phyloP scores from a whole-genome alignment of 2,797 vertebrate species.

The Atherinosoma microstoma region DNA sequence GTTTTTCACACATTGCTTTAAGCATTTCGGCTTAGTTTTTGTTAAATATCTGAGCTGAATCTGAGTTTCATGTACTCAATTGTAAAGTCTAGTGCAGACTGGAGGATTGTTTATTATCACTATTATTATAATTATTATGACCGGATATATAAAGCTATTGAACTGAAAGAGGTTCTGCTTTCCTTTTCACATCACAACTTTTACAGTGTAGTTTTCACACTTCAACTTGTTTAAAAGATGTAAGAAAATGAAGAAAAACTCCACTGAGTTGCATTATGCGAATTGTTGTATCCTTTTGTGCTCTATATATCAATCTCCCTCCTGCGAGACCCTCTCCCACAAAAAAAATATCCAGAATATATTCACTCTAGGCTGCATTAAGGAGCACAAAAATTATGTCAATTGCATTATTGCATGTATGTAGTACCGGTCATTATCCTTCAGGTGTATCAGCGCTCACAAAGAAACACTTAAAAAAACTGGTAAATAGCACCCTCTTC shows the following conservation, averaged over 20 bases:
- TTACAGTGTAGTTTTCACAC: background rate
- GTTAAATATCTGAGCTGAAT: background rate
- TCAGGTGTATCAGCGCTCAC: background rate
- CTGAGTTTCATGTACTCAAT: background rate
- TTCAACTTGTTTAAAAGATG: background rate
- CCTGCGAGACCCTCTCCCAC: too few relatives aligned
- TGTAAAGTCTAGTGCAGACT: background rate
- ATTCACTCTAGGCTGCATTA: too few relatives aligned
- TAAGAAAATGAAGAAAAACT: background rate
- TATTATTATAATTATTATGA: too few relatives aligned
- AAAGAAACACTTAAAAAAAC: background rate
- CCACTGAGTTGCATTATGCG: too few relatives aligned
- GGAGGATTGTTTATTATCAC: background rate
- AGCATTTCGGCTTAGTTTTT: background rate
- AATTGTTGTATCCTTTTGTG: too few relatives aligned
- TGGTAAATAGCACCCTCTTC: slow-evolving; percentile 59
- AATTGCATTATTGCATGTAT: background rate
- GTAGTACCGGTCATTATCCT: background rate
- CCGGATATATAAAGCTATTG: too few relatives aligned
- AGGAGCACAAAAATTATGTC: background rate
- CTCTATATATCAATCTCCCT: too few relatives aligned
- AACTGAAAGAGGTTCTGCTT: background rate
- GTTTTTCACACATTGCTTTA: background rate
- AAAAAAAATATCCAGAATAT: too few relatives aligned
- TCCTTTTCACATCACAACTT: background rate